Conservation (phyloP, 2,113 vertebrate species). For the Romanogobio albipinnatus region DNA sequence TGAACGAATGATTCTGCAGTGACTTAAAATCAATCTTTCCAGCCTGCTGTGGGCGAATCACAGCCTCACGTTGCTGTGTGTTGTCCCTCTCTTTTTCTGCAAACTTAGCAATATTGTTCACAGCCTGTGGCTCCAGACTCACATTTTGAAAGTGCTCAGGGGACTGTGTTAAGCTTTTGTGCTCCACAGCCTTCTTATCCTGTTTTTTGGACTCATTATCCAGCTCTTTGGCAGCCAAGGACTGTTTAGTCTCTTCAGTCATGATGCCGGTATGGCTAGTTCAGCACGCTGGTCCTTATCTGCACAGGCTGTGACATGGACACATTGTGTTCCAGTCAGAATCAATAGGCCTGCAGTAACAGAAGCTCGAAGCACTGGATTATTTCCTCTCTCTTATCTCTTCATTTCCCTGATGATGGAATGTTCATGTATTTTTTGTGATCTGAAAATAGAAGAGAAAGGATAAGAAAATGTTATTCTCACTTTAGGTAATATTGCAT, state of each 20-base stretch:
- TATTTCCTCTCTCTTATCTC: constrained; percentile 71
- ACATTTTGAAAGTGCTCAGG: constrained; percentile 69
- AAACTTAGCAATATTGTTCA: constrained; percentile 67
- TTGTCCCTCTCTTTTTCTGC: constrained; percentile 79
- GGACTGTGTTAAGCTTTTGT: constrained; percentile 69
- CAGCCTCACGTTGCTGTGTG: constrained; percentile 86
- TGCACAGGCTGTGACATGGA: constrained; percentile 70
- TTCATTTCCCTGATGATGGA: constrained; percentile 66
- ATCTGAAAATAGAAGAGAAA: constrained; percentile 64
- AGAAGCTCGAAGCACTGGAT: constrained; percentile 68
- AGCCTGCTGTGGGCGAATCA: constrained; percentile 85
- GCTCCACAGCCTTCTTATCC: constrained; percentile 77
- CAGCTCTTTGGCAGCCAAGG: constrained; percentile 76
- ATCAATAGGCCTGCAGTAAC: constrained; percentile 67
- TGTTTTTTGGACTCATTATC: constrained; percentile 79
- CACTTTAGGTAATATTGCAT: background rate
- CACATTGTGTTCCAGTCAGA: constrained; percentile 73
- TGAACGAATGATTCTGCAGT: constrained; percentile 78
- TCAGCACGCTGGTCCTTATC: constrained; percentile 75
- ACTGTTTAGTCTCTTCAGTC: constrained; percentile 89
- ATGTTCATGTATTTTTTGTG: constrained; percentile 62
- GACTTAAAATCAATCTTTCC: constrained; percentile 87
- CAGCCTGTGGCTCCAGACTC: constrained; percentile 67
- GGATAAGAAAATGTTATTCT: constrained; percentile 33
- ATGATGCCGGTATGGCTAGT: constrained; percentile 78